These are phyloP conservation scores for Eumacrocentrus americanus DNA, from an alignment of 2,888 invertebrate genomes.

Conservation along the genomic window DNA sequence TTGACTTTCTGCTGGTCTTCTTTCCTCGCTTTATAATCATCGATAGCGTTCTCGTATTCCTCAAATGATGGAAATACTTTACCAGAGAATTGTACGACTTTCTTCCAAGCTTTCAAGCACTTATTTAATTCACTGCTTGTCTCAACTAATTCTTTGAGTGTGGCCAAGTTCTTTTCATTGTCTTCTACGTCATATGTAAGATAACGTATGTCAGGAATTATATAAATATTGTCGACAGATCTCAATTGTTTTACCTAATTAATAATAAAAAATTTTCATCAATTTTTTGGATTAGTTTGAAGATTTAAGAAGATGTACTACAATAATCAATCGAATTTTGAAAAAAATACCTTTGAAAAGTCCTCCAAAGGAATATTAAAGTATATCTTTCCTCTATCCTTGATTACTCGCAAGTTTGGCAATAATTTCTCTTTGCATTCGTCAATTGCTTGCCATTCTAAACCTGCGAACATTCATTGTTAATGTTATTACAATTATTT, in stretches of 20 bases:
- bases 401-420: conserved; percentile 38
- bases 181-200: conserved; percentile 35
- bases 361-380: conserved; percentile 42
- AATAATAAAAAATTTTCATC: too few species aligned
- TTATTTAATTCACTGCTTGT: conserved; percentile 40
- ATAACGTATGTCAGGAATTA: conserved; percentile 42
- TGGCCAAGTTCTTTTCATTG: conserved; percentile 39
- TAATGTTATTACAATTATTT: too few species aligned
- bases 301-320: too few species aligned
- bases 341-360: conserved; percentile 41
- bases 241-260: conserved; percentile 46
- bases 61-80: conserved; percentile 45
- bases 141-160: conserved; percentile 36
- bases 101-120: conserved; percentile 45
- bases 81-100: conserved; percentile 41
- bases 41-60: conserved; percentile 37
- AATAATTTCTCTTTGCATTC: conserved; percentile 46
- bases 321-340: conserved; percentile 6
- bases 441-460: conserved; percentile 51
- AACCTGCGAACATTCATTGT: conserved; percentile 36
- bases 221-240: conserved; percentile 49
- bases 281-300: too few species aligned
- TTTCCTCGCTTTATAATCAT: conserved; percentile 25
- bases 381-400: conserved; percentile 48
- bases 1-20: conserved; percentile 24